phyloP scores from a whole-genome alignment of 2,113 vertebrate genomes.

The Illadopsis cleaveri region DNA sequence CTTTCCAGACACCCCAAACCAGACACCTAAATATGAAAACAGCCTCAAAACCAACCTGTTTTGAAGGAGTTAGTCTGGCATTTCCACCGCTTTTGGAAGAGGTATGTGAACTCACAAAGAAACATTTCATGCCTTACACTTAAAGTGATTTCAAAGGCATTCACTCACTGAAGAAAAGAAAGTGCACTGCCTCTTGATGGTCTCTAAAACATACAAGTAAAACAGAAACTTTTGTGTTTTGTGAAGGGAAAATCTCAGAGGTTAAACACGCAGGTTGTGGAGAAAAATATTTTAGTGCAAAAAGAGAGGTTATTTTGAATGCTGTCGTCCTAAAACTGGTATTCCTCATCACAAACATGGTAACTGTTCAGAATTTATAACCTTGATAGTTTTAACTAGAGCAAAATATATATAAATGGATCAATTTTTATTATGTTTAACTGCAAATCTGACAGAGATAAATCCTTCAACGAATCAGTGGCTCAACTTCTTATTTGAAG shows the following conservation, averaged over 20 bases:
- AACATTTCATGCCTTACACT: neutral
- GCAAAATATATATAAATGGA: neutral
- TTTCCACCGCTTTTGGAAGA: neutral
- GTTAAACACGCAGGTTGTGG: neutral
- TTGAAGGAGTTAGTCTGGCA: neutral
- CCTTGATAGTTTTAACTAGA: neutral
- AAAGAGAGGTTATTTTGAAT: neutral
- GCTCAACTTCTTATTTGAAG: neutral
- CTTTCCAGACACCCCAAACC: neutral
- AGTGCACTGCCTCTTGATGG: neutral
- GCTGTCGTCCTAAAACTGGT: neutral
- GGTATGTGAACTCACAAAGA: neutral
- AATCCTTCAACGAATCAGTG: conserved; percentile 8
- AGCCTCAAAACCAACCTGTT: neutral
- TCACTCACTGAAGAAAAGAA: neutral
- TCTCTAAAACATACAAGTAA: neutral
- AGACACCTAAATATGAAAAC: neutral
- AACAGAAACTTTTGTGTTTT: neutral
- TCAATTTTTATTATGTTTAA: conserved; percentile 27
- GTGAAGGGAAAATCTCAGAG: neutral
- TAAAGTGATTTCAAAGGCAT: neutral
- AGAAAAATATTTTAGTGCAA: neutral
- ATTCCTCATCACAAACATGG: neutral
- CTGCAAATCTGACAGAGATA: conserved; percentile 36
- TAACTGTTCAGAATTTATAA: neutral